Evolutionary conservation across 2,888 invertebrate species (phyloP), one percentile per base, ranked within the genome.

Genomic region (Diplazon laetatorius): DNA sequence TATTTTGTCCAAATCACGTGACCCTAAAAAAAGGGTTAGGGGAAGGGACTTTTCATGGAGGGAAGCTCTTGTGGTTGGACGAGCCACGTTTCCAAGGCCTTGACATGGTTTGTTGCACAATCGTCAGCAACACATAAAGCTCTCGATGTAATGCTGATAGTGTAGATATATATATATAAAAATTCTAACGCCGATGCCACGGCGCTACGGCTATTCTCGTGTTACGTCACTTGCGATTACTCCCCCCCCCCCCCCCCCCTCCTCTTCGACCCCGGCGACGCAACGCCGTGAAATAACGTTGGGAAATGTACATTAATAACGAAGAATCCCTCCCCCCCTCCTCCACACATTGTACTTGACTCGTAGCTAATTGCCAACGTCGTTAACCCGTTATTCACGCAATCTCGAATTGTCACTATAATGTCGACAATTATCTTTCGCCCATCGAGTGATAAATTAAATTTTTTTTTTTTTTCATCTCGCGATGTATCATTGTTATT

Each of bases 51-150:
- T 2, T 78, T 60, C 57, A 44, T 60, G 52, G 60, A 78, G 83
- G 84, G 82, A 85, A 83, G 84, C 80, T 81, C 81, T 75, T 77
- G n/a, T 69, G 46, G 66, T 25, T 50, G 16, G 14, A 20, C 18
- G 68, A 44, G 48, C 42, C 59, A 55, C 59, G 30, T 55, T 35
- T n/a, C 59, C 2, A 52, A 86, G 89, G 89, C 89, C 89, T 89
- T 89, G 89, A 89, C 89, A 89, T 86, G 89, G 83, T 87, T 85
- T 81, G 84, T 87, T 87, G 82, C 81, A 83, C 84, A 87, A 86
- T 83, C 77, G 74, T 59, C 76, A 84, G 82, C 84, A 82, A 82
- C 85, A 83, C 84, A 74, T 78, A 85, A 86, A 88, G 84, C 77
- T 78, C 77, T 78, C 59, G 65, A 60, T 55, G 30, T 35, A 14